Evolutionary conservation across 2,888 invertebrate genomes (phyloP), one percentile per base, ranked within the genome.

Genomic region (Antheraea yamamai): DNA sequence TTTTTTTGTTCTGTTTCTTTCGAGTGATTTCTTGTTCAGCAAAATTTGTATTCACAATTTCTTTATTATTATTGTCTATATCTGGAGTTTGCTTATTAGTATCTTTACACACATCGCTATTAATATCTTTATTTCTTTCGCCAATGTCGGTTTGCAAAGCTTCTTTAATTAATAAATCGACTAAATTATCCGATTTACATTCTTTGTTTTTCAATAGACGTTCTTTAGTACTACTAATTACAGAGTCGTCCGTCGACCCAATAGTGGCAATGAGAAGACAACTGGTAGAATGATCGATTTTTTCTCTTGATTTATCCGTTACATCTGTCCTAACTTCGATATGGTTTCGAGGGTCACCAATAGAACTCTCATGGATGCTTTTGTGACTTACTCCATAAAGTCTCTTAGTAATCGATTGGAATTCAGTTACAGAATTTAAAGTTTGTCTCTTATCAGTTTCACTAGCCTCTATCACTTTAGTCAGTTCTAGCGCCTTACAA

Each of bases 201-300:
- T 88, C 84, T 81, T 88, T 86, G 18, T 76, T 79, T 81, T 88
- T 87, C 1, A 88, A 85, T 8, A 90, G 66, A 58, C 85, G 80
- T 78, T 91, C 88, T 51, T 89, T 77, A 3, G 89, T 89, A 47
- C 89, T 89, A 73, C 87, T 88, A 14, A 92, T 89, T 2, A 90
- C 83, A 2, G 89, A 87, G 72, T 89, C 87, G 68, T 89, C 87
- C 26, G 84, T 76, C 2, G 89, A 86, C 6, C 88, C 89, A 47
- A 89, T 77, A 2, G 90, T 89, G 7, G 91, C 89, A 0, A 84
- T 84, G 30, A 89, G 75, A 4, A 91, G 81, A 76, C 87, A 87
- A 77, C 88, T 90, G 7, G 83, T 76, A 0, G 84, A 35, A n/a
- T n/a, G 8, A 39, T 70, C 77, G 68, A 80, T 81, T 73, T 88